These are phyloP conservation scores for Drymodes brunneopygia DNA, from an alignment of 2,113 vertebrate genomes.

Conservation along the genomic window DNA sequence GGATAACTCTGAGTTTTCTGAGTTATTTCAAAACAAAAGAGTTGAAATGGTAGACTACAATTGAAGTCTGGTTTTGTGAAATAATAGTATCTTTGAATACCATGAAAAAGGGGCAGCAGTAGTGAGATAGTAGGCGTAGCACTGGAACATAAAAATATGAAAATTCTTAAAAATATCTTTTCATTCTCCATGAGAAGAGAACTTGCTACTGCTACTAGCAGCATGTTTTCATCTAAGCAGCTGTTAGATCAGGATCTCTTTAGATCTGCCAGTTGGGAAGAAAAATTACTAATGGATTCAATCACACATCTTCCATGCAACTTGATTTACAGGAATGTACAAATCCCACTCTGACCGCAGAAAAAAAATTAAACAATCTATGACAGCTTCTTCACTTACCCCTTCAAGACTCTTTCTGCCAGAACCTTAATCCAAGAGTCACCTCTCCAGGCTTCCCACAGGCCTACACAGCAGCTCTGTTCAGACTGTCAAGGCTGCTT, in stretches of 20 bases:
- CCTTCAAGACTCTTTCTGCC: not conserved
- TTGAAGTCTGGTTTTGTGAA: not conserved
- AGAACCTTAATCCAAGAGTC: not conserved
- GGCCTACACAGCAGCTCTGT: not conserved
- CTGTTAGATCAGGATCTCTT: not conserved
- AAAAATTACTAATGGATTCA: not conserved
- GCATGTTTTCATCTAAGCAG: not conserved
- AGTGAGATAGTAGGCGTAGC: not conserved
- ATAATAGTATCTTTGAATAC: not conserved
- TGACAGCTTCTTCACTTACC: conserved; percentile 1
- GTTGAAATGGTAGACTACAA: not conserved
- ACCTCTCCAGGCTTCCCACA: not conserved
- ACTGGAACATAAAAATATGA: not conserved
- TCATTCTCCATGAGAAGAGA: not conserved
- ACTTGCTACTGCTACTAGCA: not conserved
- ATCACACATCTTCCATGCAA: not conserved
- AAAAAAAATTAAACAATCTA: not conserved
- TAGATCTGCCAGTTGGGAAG: not conserved
- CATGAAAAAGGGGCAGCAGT: not conserved
- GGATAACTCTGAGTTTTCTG: not conserved
- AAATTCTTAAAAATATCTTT: not conserved
- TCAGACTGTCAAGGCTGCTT: not conserved
- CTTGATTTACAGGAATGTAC: not conserved
- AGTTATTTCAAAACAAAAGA: not conserved
- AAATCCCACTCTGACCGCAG: not conserved